Evolutionary conservation across 2,113 vertebrate species (phyloP), one percentile per base, ranked within the genome.

Genomic region (Perca flavescens): DNA sequence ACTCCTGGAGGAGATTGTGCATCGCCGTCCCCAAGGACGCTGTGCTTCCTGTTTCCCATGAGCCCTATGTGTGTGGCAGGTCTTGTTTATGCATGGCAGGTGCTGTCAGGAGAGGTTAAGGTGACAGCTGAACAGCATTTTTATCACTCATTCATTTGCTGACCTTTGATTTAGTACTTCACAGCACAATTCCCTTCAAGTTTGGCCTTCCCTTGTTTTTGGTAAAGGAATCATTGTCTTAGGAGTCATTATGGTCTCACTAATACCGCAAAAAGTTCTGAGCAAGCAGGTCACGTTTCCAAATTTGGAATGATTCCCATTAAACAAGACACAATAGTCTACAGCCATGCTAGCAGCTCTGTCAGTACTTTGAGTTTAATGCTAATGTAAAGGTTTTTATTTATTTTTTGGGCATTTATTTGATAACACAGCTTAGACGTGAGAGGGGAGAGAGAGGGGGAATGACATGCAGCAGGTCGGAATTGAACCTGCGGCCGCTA

Each of bases 31-130:
- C 28, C 36, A 65, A 79, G 62, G 82, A 76, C 43, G 11, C 13
- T 5, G 62, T 9, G 28, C 52, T 66, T 21, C n/a, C 52, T 61
- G 75, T 69, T 85, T 72, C 69, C 62, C 64, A 61, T 54, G 61
- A 81, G 40, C 0, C 19, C 11, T 19, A 11, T 46, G 34, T 77
- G 13, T 0, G 36, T 16, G 12, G 66, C 58, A 40, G 43, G 36
- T 47, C n/a, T 63, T 54, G 36, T 68, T 62, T 49, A 16, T 58
- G 68, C 3, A 2, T 17, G 22, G 56, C 61, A 74, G 72, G 63
- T 84, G 57, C 49, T 31, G 53, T 54, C 9, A 0, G 46, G 46
- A 68, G 43, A 74, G 19, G 22, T 65, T 46, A 17, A 19, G 10
- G 25, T 56, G 22, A 40, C 60, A 60, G 31, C 49, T 50, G n/a